phyloP scores from a whole-genome alignment of 2,888 invertebrate genomes.

The Cosmia pyralina region DNA sequence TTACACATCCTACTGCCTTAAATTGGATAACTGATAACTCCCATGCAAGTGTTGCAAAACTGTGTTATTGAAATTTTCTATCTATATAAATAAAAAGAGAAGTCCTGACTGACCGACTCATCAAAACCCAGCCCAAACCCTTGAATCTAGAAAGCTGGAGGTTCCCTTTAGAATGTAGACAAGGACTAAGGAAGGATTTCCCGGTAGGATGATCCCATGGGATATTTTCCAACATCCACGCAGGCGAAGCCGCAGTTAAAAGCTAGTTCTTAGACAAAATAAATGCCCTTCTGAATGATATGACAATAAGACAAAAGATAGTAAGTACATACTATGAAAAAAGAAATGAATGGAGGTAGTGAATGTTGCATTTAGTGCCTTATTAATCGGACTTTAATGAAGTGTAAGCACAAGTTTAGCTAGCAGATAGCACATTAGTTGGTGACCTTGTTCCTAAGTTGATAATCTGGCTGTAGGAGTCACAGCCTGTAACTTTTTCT shows the following conservation, averaged over 20 bases:
- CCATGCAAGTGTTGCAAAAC: conserved; percentile 7
- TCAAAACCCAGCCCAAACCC: too few species aligned
- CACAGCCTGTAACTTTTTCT: background rate
- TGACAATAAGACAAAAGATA: background rate
- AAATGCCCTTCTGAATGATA: background rate
- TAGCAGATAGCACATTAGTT: background rate
- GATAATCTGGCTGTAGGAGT: background rate
- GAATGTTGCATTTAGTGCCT: background rate
- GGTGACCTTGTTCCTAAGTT: background rate
- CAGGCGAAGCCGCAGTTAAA: too few species aligned
- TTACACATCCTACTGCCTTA: conserved; percentile 33
- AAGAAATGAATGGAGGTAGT: background rate
- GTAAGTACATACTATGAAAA: background rate
- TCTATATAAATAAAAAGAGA: too few species aligned
- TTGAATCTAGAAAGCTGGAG: too few species aligned
- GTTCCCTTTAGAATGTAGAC: too few species aligned
- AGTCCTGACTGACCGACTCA: too few species aligned
- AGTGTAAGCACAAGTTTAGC: background rate
- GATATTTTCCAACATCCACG: too few species aligned
- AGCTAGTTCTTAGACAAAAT: too few species aligned
- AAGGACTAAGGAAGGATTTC: too few species aligned
- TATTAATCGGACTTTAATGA: background rate
- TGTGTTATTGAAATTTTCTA: background rate
- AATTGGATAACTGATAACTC: conserved; percentile 49
- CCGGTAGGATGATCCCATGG: too few species aligned